These are phyloP conservation scores for Oreochromis tanganicae DNA, from an alignment of 2,113 vertebrate species.

Conservation along the genomic window DNA sequence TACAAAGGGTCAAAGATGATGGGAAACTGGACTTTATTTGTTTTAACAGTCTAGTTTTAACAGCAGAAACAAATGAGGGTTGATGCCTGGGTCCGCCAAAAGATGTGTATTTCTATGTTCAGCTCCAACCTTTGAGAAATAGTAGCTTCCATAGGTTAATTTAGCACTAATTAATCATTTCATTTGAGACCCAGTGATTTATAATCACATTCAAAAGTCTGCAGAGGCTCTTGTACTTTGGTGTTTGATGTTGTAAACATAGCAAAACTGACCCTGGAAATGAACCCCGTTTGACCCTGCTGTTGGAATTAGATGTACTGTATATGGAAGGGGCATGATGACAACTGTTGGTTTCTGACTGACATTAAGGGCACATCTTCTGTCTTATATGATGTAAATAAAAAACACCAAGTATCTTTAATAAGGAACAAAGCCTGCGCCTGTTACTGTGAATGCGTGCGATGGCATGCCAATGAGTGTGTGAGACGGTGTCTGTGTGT, in stretches of 20 bases:
- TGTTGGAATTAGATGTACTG: slow-evolving; percentile 13
- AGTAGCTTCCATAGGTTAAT: slow-evolving; percentile 1
- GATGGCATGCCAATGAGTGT: background rate
- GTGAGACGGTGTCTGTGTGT: background rate
- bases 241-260: background rate
- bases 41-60: slow-evolving; percentile 20
- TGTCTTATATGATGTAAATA: slow-evolving; percentile 68
- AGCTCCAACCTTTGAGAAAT: background rate
- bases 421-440: slow-evolving; percentile 43
- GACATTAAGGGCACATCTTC: slow-evolving; percentile 57
- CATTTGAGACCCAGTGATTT: background rate
- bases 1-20: background rate
- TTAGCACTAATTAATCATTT: background rate
- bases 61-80: background rate
- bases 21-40: background rate
- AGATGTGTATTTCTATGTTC: background rate
- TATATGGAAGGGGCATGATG: slow-evolving; percentile 15
- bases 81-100: background rate
- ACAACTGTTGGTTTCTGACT: slow-evolving; percentile 47
- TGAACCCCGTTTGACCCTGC: slow-evolving; percentile 6
- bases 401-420: slow-evolving; percentile 67
- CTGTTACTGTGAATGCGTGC: background rate
- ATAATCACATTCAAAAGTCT: background rate
- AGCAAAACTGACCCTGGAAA: background rate
- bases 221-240: background rate